Evolutionary conservation across 2,888 invertebrate species (phyloP).

Genomic region (Idaea aversata): DNA sequence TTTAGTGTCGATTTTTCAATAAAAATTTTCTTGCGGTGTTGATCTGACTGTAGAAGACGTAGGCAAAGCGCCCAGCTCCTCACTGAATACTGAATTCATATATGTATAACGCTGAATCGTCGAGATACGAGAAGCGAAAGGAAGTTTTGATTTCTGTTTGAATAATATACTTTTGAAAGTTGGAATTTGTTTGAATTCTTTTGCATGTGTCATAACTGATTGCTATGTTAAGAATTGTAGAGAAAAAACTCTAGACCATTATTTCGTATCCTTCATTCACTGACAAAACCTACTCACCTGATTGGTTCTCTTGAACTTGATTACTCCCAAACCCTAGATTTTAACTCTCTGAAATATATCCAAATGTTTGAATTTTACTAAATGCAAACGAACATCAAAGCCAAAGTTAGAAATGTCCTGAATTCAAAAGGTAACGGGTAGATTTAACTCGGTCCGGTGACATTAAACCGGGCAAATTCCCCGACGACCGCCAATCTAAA

Average conservation of each 20-base stretch:
- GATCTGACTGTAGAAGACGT: slow-evolving; percentile 29
- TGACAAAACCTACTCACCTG: background rate
- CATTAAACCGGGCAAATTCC: slow-evolving; percentile 49
- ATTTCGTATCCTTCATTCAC: background rate
- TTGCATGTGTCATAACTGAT: slow-evolving; percentile 12
- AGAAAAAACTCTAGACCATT: background rate
- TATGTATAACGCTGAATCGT: slow-evolving; percentile 38
- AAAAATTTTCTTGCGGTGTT: slow-evolving; percentile 29
- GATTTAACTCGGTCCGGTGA: slow-evolving; percentile 28
- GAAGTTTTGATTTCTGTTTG: slow-evolving; percentile 66
- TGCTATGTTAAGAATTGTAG: slow-evolving; percentile 26
- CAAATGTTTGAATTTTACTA: slow-evolving; percentile 1
- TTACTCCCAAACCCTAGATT: background rate
- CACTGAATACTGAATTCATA: slow-evolving; percentile 54
- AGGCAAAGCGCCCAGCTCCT: slow-evolving; percentile 36
- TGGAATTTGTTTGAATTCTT: slow-evolving; percentile 43
- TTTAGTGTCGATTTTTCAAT: slow-evolving; percentile 30
- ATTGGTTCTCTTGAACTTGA: too few species aligned
- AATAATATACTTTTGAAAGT: slow-evolving; percentile 48
- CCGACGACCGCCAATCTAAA: slow-evolving; percentile 51
- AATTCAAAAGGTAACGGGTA: background rate
- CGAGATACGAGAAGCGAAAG: slow-evolving; percentile 46
- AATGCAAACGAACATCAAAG: slow-evolving; percentile 12
- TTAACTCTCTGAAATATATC: background rate
- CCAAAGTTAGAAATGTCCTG: slow-evolving; percentile 2